Evolutionary conservation across 2,797 vertebrate genomes (phyloP).

Genomic region (Eurystomus glaucurus): DNA sequence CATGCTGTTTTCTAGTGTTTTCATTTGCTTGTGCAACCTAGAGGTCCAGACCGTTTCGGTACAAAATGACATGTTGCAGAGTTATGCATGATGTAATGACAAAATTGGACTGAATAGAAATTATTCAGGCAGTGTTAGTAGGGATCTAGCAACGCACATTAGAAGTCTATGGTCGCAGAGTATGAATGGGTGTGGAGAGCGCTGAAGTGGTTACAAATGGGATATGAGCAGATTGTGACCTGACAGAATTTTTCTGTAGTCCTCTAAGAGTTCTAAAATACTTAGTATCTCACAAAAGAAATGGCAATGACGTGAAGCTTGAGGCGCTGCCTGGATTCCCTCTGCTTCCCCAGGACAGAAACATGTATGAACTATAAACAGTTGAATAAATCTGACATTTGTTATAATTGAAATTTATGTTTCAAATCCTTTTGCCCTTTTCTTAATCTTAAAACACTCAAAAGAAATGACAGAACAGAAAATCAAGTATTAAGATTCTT

Average conservation of each 20-base stretch:
- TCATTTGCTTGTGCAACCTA: background rate
- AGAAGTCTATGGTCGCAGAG: background rate
- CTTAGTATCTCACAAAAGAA: background rate
- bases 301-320: background rate
- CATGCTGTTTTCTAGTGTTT: background rate
- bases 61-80: background rate
- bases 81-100: background rate
- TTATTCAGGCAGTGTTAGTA: background rate
- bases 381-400: conserved; percentile 33
- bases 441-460: background rate
- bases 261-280: background rate
- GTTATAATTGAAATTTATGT: conserved; percentile 10
- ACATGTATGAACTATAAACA: background rate
- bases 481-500: background rate
- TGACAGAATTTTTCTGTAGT: background rate
- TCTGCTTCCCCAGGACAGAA: background rate
- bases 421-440: conserved; percentile 23
- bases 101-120: background rate
- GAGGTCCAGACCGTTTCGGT: background rate
- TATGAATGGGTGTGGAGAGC: background rate
- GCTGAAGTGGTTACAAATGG: background rate
- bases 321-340: background rate
- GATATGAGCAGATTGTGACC: background rate
- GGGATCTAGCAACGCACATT: background rate
- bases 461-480: background rate